phyloP scores from a whole-genome alignment of 1,140 invertebrate species.

The Drosophila repleta region DNA sequence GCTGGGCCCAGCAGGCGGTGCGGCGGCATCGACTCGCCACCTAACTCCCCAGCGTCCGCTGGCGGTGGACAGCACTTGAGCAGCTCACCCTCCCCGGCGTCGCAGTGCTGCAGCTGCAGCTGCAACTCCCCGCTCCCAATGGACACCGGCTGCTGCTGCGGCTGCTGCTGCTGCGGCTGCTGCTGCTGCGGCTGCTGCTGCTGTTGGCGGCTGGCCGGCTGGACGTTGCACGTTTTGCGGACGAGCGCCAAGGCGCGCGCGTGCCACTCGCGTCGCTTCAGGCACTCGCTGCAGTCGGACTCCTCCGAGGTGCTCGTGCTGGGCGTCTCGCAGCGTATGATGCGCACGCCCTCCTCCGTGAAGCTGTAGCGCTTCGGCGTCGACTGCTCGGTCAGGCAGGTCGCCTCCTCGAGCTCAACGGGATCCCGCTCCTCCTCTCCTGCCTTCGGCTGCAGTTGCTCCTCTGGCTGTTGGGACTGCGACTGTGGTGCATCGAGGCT shows the following conservation, averaged over 20 bases:
- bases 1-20: slow-evolving; percentile 86
- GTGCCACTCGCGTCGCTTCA: slow-evolving; percentile 83
- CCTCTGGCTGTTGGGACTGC: neutral
- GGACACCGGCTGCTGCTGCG: slow-evolving; percentile 66
- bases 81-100: slow-evolving; percentile 82
- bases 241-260: slow-evolving; percentile 78
- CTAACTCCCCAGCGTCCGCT: neutral
- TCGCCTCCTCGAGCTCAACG: slow-evolving; percentile 16
- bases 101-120: slow-evolving; percentile 65
- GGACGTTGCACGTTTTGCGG: slow-evolving; percentile 82
- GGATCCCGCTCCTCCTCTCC: slow-evolving; percentile 14
- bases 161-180: slow-evolving; percentile 63
- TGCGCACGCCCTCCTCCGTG: slow-evolving; percentile 87
- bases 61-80: slow-evolving; percentile 80
- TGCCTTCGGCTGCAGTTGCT: slow-evolving; percentile 1
- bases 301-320: slow-evolving; percentile 83
- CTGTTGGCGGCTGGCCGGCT: slow-evolving; percentile 74
- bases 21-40: slow-evolving; percentile 85
- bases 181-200: slow-evolving; percentile 56
- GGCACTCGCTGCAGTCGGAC: slow-evolving; percentile 82
- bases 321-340: slow-evolving; percentile 81
- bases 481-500: slow-evolving; percentile 88
- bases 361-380: slow-evolving; percentile 87
- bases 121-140: too few species aligned
- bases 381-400: slow-evolving; percentile 65